phyloP scores from a whole-genome alignment of 2,888 invertebrate genomes.

The Eulithis prunata region DNA sequence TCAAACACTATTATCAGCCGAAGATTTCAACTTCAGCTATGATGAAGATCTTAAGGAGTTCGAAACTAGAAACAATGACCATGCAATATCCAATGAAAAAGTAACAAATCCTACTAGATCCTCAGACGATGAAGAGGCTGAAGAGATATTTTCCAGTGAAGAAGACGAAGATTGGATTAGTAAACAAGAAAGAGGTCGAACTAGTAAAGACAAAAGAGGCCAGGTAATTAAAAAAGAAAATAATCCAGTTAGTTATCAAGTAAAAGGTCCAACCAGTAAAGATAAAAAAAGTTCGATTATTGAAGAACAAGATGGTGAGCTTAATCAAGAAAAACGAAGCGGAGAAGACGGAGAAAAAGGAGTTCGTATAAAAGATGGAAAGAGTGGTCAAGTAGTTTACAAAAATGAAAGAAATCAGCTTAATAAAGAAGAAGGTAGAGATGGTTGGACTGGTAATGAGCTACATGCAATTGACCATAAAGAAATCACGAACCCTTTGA shows the following conservation, averaged over 20 bases:
- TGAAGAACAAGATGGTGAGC: no score
- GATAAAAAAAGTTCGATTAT: background rate
- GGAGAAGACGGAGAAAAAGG: no score
- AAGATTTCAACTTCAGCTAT: background rate
- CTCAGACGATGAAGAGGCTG: background rate
- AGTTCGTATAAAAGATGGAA: background rate
- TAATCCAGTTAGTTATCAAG: background rate
- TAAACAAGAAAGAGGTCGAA: background rate
- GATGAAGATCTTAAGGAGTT: background rate
- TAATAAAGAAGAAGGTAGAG: background rate
- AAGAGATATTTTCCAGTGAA: background rate
- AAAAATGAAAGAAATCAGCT: background rate
- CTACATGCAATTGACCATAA: background rate
- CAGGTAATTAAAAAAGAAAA: background rate
- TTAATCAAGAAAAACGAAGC: no score
- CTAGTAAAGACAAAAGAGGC: background rate
- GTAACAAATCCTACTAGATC: background rate
- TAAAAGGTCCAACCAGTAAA: background rate
- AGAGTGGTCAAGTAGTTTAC: no score
- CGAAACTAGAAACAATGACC: background rate
- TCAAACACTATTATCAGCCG: background rate
- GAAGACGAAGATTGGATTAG: background rate
- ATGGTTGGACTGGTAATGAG: background rate
- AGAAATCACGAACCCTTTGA: conserved; percentile 35
- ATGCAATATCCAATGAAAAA: background rate